phyloP scores from a whole-genome alignment of 2,888 invertebrate species.

The Lagria hirta region DNA sequence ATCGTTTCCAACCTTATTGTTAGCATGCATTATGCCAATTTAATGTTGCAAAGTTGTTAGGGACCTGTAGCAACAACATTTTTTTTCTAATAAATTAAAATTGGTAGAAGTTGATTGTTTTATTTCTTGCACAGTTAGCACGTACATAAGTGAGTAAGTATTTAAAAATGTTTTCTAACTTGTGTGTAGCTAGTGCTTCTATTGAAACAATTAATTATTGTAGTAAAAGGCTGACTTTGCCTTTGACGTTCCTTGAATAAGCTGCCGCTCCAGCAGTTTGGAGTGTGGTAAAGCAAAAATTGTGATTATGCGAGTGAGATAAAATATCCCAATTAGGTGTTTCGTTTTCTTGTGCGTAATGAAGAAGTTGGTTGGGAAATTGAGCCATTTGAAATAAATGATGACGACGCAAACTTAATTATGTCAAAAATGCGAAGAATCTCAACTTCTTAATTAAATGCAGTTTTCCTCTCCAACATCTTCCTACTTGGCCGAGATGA shows the following conservation, averaged over 20 bases:
- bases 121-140: too few relatives aligned
- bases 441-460: slow-evolving; percentile 56
- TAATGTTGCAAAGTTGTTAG: too few relatives aligned
- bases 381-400: slow-evolving; percentile 52
- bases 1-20: too few relatives aligned
- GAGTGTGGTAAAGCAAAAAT: slow-evolving; percentile 14
- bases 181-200: too few relatives aligned
- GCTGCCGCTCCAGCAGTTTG: slow-evolving; percentile 3
- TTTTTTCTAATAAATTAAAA: too few relatives aligned
- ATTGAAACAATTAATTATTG: slow-evolving; percentile 19
- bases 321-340: slow-evolving; percentile 24
- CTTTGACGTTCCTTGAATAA: slow-evolving; percentile 11
- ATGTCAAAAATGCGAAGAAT: slow-evolving; percentile 56
- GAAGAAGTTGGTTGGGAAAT: slow-evolving; percentile 40
- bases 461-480: slow-evolving; percentile 51
- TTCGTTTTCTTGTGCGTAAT: slow-evolving; percentile 27
- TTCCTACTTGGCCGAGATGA: slow-evolving; percentile 55
- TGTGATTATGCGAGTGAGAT: slow-evolving; percentile 8
- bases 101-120: too few relatives aligned
- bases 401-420: slow-evolving; percentile 54
- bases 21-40: too few relatives aligned
- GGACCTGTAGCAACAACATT: too few relatives aligned
- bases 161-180: too few relatives aligned
- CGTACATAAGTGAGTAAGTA: too few relatives aligned
- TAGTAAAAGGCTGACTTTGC: slow-evolving; percentile 9